A percentile compares a stretch with the other conserved stretches of the same genome.
Evolutionary conservation across 1,140 invertebrate genomes (phyloP).

Genomic region (Acyrthosiphon pisum): DNA sequence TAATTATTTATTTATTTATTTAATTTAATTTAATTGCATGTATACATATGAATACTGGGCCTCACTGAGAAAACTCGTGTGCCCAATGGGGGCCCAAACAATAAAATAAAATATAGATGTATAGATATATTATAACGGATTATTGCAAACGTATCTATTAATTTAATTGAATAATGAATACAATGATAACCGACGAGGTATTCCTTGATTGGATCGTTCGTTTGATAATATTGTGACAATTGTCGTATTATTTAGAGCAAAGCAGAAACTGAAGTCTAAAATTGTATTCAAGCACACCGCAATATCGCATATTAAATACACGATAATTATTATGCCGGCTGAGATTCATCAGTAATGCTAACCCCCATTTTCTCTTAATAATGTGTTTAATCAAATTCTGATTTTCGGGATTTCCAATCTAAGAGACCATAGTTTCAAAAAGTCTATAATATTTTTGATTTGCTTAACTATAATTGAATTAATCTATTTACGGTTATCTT

Average conservation of each 20-base stretch:
- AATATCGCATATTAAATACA: background rate
- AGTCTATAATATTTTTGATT: no score
- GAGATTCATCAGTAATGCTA: background rate
- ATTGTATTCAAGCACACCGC: background rate
- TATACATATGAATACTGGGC: no score
- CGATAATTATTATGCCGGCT: background rate
- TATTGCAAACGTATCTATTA: background rate
- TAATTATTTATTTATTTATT: background rate
- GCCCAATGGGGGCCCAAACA: no score
- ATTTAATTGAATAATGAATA: background rate
- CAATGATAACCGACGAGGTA: background rate
- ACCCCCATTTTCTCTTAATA: background rate
- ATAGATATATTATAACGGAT: background rate
- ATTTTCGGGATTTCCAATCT: background rate
- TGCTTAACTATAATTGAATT: no score
- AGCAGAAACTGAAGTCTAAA: background rate
- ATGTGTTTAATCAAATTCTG: no score
- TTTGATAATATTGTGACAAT: background rate
- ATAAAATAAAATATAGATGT: no score
- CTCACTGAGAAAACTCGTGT: no score
- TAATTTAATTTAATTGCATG: no score
- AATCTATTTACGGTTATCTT: no score
- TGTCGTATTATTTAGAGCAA: background rate
- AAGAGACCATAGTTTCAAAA: no score
- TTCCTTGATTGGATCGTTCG: background rate